These are phyloP conservation scores for Fulmarus glacialis DNA, from an alignment of 2,113 vertebrate genomes.

Conservation along the genomic window DNA sequence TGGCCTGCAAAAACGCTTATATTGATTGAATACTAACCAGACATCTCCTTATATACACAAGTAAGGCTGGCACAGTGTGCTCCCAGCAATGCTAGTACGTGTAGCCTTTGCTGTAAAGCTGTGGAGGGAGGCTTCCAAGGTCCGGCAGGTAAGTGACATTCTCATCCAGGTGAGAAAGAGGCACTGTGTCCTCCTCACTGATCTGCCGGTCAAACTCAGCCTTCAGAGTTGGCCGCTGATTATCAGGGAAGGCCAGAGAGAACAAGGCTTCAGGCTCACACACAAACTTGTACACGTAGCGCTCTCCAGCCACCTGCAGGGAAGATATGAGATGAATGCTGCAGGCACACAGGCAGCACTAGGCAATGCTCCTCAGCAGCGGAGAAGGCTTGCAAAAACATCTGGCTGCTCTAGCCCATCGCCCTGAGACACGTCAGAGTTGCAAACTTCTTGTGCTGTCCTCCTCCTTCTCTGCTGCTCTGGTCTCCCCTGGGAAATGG, in stretches of 20 bases:
- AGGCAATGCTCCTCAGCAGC: not conserved
- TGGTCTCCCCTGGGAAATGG: not conserved
- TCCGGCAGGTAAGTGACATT: conserved; percentile 79
- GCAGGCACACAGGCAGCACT: not conserved
- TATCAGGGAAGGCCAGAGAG: conserved; percentile 94
- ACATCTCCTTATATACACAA: conserved; percentile 77
- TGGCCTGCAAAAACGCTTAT: not conserved
- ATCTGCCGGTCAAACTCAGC: conserved; percentile 87
- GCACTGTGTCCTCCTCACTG: conserved; percentile 95
- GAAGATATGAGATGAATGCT: not conserved
- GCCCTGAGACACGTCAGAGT: rapidly evolving
- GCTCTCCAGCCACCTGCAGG: conserved; percentile 92
- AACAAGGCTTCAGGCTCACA: conserved; percentile 95
- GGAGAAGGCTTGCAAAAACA: not conserved
- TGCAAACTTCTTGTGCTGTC: not conserved
- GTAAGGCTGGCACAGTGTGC: not conserved
- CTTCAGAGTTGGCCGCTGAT: conserved; percentile 89
- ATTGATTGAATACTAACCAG: conserved; percentile 10
- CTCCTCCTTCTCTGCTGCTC: not conserved
- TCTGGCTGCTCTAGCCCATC: not conserved
- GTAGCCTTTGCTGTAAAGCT: conserved; percentile 91
- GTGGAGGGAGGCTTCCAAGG: conserved; percentile 79
- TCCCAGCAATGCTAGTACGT: conserved; percentile 79
- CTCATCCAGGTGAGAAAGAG: conserved; percentile 93
- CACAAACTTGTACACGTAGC: conserved; percentile 99